A percentile compares a stretch with the other conserved stretches of the same genome.
Evolutionary conservation across 2,113 vertebrate species (phyloP).

Genomic region (Seriola dumerili): DNA sequence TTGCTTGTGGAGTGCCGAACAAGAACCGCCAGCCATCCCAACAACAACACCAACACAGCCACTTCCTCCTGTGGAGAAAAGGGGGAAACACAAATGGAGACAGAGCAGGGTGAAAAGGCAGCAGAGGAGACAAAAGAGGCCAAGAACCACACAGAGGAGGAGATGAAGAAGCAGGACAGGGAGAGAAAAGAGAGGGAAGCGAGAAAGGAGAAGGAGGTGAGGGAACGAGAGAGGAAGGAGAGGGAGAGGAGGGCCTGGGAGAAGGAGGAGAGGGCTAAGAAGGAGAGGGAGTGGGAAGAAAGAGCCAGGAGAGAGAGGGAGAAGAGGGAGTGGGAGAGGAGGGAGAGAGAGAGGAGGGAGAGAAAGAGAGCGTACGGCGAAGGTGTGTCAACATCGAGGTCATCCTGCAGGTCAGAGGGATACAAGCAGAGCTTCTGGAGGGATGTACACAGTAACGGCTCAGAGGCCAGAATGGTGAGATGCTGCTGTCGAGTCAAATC

Average conservation of each 20-base stretch:
- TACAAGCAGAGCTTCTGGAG: slow-evolving; percentile 24
- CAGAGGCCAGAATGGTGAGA: slow-evolving; percentile 52
- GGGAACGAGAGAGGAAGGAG: slow-evolving; percentile 21
- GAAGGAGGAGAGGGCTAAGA: slow-evolving; percentile 15
- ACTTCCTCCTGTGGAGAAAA: neutral
- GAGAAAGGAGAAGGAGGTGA: slow-evolving; percentile 18
- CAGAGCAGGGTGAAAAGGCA: neutral
- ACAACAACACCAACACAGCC: neutral
- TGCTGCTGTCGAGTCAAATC: neutral
- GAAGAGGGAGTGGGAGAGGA: neutral
- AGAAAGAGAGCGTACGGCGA: slow-evolving; percentile 51
- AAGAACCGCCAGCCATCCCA: neutral
- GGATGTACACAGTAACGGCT: neutral
- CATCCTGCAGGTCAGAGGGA: slow-evolving; percentile 24
- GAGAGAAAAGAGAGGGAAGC: slow-evolving; percentile 34
- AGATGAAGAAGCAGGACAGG: slow-evolving; percentile 27
- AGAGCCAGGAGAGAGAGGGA: slow-evolving; percentile 34
- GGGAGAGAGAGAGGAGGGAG: slow-evolving; percentile 55
- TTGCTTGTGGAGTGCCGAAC: slow-evolving; percentile 64
- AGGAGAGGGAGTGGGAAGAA: slow-evolving; percentile 47
- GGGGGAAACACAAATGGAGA: neutral
- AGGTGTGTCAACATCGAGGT: neutral
- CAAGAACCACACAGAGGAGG: slow-evolving; percentile 5
- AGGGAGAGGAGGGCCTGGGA: slow-evolving; percentile 31
- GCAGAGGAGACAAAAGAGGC: slow-evolving; percentile 17